Base-by-base conservation (phyloP, 92 coral and sea anemone genomes). In the Porites evermanni region DNA sequence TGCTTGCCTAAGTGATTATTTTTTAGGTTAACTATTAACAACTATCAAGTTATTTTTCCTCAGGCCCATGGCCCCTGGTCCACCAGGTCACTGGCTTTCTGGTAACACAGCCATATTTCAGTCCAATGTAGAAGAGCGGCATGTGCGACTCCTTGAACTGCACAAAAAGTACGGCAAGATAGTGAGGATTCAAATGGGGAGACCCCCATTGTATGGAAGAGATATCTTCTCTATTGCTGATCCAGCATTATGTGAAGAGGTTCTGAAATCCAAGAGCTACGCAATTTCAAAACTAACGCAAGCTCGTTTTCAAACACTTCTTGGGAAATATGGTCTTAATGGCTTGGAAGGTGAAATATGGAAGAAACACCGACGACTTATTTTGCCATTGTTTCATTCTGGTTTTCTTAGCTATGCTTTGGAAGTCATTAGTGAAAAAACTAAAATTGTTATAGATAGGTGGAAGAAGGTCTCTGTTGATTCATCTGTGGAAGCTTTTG, bases 321-420 rank as follows among this genome's bases (percentile, higher is more conserved):
- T 67, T 64, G 88, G 88, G 53, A 54, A 74, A 9, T 61, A 59
- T 53, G 44, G 79, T 24, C 80, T 84, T 6, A 53, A 18, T 65
- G 32, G 60, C 65, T 58, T 84, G 70, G 88, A 84, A 11, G 88
- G 88, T 47, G 82, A 50, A 47, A 65, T 14, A 4, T 84, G 88
- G 88, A 84, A 54, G 61, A 84, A 64, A 50, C 88, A 84, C 54
- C 47, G 88, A 19, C 20, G 82, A 51, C 61, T 84, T 2, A 84
- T 75, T 24, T 12, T 72, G 71, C 88, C 88, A 11, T 74, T 84
- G 12, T 84, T 84, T 84, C 88, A 84, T 64, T 84, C 88, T 21
- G 88, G 74, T 29, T 84, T 84, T 23, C 75, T 84, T 61, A 67
- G 80, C 72, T 84, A 75, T 65, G 72, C 88, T 63, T 56, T 84